Conservation (phyloP, 2,113 vertebrate genomes). For the Chloebia gouldiae region DNA sequence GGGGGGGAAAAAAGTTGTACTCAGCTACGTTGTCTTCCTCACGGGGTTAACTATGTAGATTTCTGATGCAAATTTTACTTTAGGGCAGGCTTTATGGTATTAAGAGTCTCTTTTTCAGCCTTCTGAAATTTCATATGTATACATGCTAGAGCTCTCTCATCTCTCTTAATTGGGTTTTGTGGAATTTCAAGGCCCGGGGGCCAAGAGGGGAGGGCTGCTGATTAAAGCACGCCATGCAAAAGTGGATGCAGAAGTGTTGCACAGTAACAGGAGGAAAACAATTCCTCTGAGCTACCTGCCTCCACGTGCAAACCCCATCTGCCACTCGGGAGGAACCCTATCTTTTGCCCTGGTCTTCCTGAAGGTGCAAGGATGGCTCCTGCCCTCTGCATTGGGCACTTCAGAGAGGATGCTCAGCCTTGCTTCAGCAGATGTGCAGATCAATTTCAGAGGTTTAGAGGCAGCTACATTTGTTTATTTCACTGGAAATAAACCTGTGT, state of each 20-base stretch:
- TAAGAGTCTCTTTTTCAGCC: conserved; percentile 33
- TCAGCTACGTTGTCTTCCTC: conserved; percentile 10
- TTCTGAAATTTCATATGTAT: conserved; percentile 53
- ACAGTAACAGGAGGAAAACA: neutral
- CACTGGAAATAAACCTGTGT: neutral
- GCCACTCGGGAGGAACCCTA: neutral
- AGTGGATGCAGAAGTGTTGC: conserved; percentile 29
- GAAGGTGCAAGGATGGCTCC: neutral
- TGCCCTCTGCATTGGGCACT: rapidly evolving
- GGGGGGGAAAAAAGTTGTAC: neutral
- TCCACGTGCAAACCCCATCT: rapidly evolving
- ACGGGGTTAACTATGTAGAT: conserved; percentile 32
- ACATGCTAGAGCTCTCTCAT: conserved; percentile 27
- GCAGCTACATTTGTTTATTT: neutral
- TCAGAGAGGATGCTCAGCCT: rapidly evolving
- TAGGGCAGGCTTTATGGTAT: conserved; percentile 47
- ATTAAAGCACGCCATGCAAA: neutral
- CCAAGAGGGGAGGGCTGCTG: conserved; percentile 36
- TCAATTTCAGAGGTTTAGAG: neutral
- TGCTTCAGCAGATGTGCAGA: rapidly evolving
- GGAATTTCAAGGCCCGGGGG: conserved; percentile 38
- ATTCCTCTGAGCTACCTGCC: neutral
- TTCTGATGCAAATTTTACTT: conserved; percentile 54
- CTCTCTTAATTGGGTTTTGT: conserved; percentile 55
- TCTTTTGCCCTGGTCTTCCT: neutral